Percentiles rank a stretch among this genome's conserved stretches.
These are phyloP conservation scores for Coturnix japonica DNA, from an alignment of 2,113 vertebrate species.

Conservation along the genomic window DNA sequence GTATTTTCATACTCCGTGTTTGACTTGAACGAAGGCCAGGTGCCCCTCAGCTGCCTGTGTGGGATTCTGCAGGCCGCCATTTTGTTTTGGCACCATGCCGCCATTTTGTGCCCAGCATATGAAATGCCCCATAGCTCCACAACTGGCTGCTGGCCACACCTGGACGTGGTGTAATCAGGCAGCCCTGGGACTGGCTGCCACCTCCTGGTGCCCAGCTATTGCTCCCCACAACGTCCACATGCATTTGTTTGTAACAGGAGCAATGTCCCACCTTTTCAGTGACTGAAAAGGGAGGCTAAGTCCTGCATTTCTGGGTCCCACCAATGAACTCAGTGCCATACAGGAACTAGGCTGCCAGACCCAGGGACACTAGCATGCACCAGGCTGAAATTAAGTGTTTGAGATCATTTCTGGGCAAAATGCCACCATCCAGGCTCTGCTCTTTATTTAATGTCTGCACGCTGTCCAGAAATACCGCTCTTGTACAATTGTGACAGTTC, in stretches of 20 bases:
- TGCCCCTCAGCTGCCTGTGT: no score
- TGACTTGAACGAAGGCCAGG: no score
- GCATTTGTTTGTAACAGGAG: background rate
- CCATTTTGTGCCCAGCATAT: background rate
- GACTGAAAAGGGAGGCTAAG: no score
- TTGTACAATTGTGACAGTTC: background rate
- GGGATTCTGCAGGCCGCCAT: background rate
- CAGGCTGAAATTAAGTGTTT: rapidly evolving
- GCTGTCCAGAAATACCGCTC: no score
- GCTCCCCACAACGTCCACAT: background rate
- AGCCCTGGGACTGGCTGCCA: background rate
- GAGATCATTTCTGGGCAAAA: background rate
- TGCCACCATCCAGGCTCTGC: background rate
- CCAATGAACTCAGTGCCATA: no score
- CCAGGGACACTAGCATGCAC: no score
- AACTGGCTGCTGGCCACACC: background rate
- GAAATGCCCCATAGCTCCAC: background rate
- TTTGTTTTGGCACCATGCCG: background rate
- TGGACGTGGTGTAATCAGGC: background rate
- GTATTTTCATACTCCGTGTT: no score
- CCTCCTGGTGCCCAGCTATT: background rate
- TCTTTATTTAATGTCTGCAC: no score
- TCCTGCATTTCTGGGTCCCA: no score
- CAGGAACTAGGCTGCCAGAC: no score
- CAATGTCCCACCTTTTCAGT: no score